phyloP scores from a whole-genome alignment of 2,113 vertebrate genomes.

The Sylvia atricapilla region DNA sequence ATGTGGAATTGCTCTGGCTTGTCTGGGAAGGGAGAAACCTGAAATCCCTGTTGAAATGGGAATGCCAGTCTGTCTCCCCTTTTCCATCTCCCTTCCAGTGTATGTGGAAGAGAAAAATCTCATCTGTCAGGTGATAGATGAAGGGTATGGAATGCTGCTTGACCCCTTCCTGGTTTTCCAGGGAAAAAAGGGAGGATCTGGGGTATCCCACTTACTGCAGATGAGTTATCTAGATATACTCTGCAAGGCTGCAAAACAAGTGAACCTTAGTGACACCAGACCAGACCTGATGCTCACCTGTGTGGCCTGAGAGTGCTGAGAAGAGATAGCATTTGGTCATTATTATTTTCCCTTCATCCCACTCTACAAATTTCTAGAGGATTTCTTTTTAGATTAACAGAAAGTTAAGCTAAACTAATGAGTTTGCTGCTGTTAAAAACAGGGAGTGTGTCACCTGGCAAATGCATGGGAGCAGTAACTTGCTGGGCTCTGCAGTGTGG shows the following conservation, averaged over 20 bases:
- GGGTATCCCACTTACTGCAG: not conserved
- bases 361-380: not conserved
- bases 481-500: not conserved
- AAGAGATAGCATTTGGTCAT: not conserved
- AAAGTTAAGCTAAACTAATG: not conserved
- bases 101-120: not conserved
- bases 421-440: not conserved
- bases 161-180: not conserved
- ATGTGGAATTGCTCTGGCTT: not conserved
- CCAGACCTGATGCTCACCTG: not conserved
- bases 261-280: not conserved
- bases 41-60: not conserved
- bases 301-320: fast-evolving
- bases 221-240: not conserved
- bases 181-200: not conserved
- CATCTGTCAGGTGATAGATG: not conserved
- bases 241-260: not conserved
- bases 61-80: not conserved
- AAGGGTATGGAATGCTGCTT: not conserved
- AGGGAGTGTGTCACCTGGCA: not conserved
- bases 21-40: not conserved
- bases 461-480: fast-evolving
- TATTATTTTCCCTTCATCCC: not conserved
- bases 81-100: not conserved
- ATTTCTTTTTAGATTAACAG: not conserved